A percentile compares a stretch with the other conserved stretches of the same genome.
Conservation (phyloP, 1,140 invertebrate species). For the Yoshiicerus persimilis region DNA sequence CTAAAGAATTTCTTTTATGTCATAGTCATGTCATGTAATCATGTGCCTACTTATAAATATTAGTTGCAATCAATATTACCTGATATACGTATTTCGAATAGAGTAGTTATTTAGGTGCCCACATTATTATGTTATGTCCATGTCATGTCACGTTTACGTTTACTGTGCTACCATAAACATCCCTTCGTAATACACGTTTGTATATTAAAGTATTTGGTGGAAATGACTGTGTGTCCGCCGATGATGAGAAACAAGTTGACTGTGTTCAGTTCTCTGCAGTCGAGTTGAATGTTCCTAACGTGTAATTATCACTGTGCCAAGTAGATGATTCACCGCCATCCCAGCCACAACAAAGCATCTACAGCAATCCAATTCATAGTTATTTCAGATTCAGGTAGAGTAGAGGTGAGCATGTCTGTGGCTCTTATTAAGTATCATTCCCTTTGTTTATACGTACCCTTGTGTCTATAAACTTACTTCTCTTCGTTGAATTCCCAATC, state of each 20-base stretch:
- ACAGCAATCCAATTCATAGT: background rate
- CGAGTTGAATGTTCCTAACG: background rate
- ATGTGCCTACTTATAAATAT: background rate
- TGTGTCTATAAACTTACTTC: background rate
- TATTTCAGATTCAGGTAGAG: background rate
- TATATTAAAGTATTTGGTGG: background rate
- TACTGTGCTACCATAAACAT: too few species aligned
- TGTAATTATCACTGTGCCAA: conserved; percentile 19
- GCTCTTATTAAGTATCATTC: background rate
- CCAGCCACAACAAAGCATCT: background rate
- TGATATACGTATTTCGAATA: too few species aligned
- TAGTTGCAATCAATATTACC: too few species aligned
- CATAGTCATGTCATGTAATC: background rate
- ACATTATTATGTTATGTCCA: background rate
- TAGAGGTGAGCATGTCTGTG: background rate
- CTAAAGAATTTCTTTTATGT: background rate
- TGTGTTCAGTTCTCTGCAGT: background rate
- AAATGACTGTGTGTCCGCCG: background rate
- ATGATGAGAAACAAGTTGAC: background rate
- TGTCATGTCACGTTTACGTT: background rate
- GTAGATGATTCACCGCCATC: conserved; percentile 3
- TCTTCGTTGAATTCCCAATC: background rate
- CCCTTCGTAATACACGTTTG: too few species aligned
- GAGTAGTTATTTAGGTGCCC: background rate
- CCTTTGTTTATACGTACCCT: background rate